Percentiles rank a stretch among this genome's conserved stretches.
Conservation (phyloP, 1,140 invertebrate genomes). For the Arctopsyche grandis region DNA sequence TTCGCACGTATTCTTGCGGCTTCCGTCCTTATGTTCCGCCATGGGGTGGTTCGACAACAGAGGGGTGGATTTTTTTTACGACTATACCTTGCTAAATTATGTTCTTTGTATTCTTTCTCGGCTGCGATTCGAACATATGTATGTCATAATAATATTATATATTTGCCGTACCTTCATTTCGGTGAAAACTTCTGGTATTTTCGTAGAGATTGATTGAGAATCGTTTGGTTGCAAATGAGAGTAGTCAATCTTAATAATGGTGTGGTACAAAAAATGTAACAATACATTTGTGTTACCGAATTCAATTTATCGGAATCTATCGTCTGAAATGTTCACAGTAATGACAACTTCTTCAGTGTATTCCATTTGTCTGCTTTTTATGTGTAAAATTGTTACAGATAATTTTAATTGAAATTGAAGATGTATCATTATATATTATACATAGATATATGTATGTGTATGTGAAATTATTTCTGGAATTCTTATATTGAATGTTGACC, state of each 20-base stretch:
- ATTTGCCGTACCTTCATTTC: no score
- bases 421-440: no score
- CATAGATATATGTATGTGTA: not conserved
- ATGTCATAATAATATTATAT: no score
- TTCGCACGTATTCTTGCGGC: not conserved
- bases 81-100: slow-evolving; percentile 6
- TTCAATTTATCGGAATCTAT: no score
- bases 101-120: not conserved
- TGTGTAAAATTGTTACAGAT: no score
- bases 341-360: no score
- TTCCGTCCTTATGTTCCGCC: not conserved
- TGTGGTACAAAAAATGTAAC: not conserved
- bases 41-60: not conserved
- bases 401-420: no score
- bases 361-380: no score
- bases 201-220: not conserved
- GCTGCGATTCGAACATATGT: no score
- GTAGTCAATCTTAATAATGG: slow-evolving; percentile 4
- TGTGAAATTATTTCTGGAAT: not conserved
- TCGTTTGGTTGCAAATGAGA: not conserved
- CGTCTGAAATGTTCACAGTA: no score
- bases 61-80: slow-evolving; percentile 6
- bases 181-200: no score
- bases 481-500: not conserved
- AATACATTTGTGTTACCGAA: not conserved